Conservation (phyloP, 2,888 invertebrate genomes). For the Euplexia lucipara region DNA sequence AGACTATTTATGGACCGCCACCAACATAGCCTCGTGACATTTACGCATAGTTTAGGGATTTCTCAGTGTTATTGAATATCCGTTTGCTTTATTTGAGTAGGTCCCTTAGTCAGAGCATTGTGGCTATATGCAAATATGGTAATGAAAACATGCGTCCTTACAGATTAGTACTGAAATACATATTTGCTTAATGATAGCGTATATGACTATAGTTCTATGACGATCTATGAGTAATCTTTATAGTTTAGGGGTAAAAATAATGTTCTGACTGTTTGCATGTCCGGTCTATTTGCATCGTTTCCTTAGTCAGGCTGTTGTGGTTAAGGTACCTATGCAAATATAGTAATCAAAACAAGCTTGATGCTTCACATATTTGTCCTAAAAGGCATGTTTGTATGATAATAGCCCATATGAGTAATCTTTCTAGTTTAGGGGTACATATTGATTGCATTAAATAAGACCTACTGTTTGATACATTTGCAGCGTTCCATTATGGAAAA, state of each 20-base stretch:
- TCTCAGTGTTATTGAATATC: slow-evolving; percentile 65
- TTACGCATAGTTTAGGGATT: slow-evolving; percentile 66
- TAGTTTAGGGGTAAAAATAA: slow-evolving; percentile 65
- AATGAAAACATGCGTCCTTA: slow-evolving; percentile 49
- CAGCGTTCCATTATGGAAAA: slow-evolving; percentile 30
- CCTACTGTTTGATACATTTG: slow-evolving; percentile 50
- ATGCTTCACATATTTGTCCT: slow-evolving; percentile 38
- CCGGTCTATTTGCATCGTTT: slow-evolving; percentile 45
- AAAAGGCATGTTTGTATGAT: slow-evolving; percentile 47
- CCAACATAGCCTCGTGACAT: slow-evolving; percentile 64
- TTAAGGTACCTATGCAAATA: slow-evolving; percentile 44
- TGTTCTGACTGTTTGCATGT: slow-evolving; percentile 59
- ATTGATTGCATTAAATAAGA: slow-evolving; percentile 50
- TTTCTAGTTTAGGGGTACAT: slow-evolving; percentile 64
- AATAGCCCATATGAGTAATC: background rate
- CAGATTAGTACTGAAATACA: slow-evolving; percentile 52
- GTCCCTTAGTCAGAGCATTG: slow-evolving; percentile 49
- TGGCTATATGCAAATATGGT: slow-evolving; percentile 60
- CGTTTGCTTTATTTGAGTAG: slow-evolving; percentile 55
- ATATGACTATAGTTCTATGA: background rate
- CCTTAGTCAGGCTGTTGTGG: slow-evolving; percentile 27
- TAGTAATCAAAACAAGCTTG: slow-evolving; percentile 45
- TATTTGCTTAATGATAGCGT: slow-evolving; percentile 42
- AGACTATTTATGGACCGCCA: slow-evolving; percentile 82
- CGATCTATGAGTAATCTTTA: slow-evolving; percentile 14